Conservation (phyloP, 2,113 vertebrate species). For the Pithys albifrons region DNA sequence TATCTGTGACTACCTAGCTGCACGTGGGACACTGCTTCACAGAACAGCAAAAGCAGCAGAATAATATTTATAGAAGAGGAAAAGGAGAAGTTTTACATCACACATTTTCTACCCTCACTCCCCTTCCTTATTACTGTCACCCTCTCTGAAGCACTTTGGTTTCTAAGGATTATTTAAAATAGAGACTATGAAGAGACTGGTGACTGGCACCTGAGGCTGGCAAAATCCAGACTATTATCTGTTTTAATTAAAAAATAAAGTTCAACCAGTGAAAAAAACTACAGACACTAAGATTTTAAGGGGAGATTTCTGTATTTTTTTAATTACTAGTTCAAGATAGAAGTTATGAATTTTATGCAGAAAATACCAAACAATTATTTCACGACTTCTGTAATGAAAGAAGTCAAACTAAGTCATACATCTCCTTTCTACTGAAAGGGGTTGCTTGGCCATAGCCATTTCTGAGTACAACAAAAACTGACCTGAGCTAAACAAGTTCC, state of each 20-base stretch:
- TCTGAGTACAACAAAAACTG: not conserved
- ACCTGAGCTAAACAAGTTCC: conserved; percentile 24
- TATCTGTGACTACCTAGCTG: not conserved
- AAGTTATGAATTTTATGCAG: not conserved
- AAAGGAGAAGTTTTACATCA: not conserved
- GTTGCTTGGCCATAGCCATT: not conserved
- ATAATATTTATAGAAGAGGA: not conserved
- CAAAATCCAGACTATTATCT: not conserved
- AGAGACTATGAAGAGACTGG: not conserved
- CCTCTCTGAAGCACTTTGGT: not conserved
- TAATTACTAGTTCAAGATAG: not conserved
- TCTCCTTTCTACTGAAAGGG: not conserved
- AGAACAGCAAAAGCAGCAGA: not conserved
- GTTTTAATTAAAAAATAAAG: not conserved
- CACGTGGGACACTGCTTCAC: not conserved
- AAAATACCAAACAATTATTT: not conserved
- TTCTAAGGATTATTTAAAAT: not conserved
- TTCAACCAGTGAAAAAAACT: not conserved
- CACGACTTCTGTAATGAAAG: not conserved
- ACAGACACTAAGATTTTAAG: not conserved
- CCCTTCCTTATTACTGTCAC: not conserved
- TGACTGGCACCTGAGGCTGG: not conserved
- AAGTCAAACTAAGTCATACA: not conserved
- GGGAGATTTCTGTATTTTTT: too few relatives aligned
- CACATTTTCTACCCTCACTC: not conserved